These are phyloP conservation scores for Mystacides longicornis DNA, from an alignment of 2,888 invertebrate genomes.

Conservation along the genomic window DNA sequence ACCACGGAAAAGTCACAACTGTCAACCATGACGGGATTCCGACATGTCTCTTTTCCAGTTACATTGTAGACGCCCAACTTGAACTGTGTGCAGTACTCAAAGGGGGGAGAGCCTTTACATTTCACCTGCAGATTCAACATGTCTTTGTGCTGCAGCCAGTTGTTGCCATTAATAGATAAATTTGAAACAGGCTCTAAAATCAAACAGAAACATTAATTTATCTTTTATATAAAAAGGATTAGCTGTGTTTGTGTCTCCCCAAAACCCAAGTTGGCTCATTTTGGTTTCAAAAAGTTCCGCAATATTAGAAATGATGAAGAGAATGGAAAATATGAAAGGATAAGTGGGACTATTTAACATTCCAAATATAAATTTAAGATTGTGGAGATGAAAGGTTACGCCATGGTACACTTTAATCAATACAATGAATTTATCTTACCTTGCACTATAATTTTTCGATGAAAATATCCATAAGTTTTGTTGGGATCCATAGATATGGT, in stretches of 20 bases:
- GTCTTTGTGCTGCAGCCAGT: slow-evolving; percentile 79
- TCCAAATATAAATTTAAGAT: too few relatives aligned
- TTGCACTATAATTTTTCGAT: slow-evolving; percentile 55
- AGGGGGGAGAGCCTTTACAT: slow-evolving; percentile 69
- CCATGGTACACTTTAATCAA: too few relatives aligned
- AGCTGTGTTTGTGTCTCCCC: too few relatives aligned
- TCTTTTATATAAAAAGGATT: too few relatives aligned
- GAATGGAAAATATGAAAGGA: too few relatives aligned
- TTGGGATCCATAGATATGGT: slow-evolving; percentile 56
- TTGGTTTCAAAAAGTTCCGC: too few relatives aligned
- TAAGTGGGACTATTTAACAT: too few relatives aligned
- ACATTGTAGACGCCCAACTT: slow-evolving; percentile 59
- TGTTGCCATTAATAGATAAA: slow-evolving; percentile 64
- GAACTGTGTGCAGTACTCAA: slow-evolving; percentile 61
- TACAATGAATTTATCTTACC: too few relatives aligned
- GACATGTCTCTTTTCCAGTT: slow-evolving; percentile 73
- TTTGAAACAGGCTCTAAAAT: slow-evolving; percentile 62
- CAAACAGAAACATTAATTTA: too few relatives aligned
- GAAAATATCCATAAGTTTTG: slow-evolving; percentile 68
- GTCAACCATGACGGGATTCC: slow-evolving; percentile 33
- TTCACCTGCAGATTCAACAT: slow-evolving; percentile 61
- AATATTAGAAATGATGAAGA: too few relatives aligned
- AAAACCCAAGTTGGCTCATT: too few relatives aligned
- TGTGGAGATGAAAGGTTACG: too few relatives aligned
- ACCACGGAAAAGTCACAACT: slow-evolving; percentile 56